Base-by-base conservation (phyloP, 2,113 vertebrate genomes). In the Bufo bufo region DNA sequence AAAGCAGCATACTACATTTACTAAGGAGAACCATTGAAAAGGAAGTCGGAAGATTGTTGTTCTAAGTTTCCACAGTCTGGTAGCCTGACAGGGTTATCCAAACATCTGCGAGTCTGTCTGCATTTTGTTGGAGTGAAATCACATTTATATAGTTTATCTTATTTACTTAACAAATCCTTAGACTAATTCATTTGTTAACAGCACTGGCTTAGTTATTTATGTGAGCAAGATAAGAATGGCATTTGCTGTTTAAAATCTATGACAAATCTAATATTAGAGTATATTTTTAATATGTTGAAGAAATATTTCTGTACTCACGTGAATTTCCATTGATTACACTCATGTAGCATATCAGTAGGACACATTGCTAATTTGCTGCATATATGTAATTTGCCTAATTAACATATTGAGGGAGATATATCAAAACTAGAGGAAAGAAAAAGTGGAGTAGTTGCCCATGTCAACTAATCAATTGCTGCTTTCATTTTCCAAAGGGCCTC, bases 51-150 rank as follows among this genome's bases (percentile, higher is more conserved):
- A 49, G 23, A 84, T 33, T 85, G 43, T 85, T 85, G 72, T 85
- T 69, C n/a, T 75, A 86, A 59, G 7, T 63, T 86, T 86, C 74
- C 74, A 86, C 45, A 78, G 19, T 86, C 72, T 86, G 74, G 56
- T 63, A 58, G 78, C 84, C 74, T 20, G 84, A 47, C 14, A 59
- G 20, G 49, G 74, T 65, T 86, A 86, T 86, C 45, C 56, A 86
- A 86, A 86, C 85, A 86, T 33, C 20, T 33, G 52, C 13, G 45
- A n/a, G 45, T 8, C 63, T 52, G 43, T 59, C 56, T 77, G 61
- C 33, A 86, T 77, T 16, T 78, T 77, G 72, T 65, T 77, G 20
- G 45, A 83, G 45, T 72, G 47, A 72, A 84, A 84, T 84, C 49
- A 54, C n/a, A 54, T 54, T 9, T 23, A n/a, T 69, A 19, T 71